phyloP scores from a whole-genome alignment of 2,888 invertebrate genomes.

The Pantelozetes paolii region DNA sequence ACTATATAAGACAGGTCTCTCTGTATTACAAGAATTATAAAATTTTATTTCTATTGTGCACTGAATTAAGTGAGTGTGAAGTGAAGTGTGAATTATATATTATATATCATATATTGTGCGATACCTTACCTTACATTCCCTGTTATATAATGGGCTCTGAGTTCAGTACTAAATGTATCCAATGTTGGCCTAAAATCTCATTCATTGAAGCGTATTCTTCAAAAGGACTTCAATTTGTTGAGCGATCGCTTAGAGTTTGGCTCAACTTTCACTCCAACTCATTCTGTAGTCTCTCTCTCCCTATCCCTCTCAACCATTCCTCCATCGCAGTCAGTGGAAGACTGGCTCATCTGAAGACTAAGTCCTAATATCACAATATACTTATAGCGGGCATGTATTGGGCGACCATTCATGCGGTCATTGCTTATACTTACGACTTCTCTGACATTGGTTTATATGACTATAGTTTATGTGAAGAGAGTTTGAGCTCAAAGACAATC shows the following conservation, averaged over 20 bases:
- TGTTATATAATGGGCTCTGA: constrained; percentile 31
- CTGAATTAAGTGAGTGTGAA: constrained; percentile 36
- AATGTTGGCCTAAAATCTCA: constrained; percentile 27
- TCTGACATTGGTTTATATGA: constrained; percentile 28
- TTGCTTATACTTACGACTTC: constrained; percentile 16
- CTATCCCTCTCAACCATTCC: neutral
- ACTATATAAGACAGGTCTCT: neutral
- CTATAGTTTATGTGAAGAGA: constrained; percentile 9
- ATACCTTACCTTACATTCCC: constrained; percentile 16
- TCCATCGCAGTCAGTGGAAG: neutral
- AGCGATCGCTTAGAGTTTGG: constrained; percentile 9
- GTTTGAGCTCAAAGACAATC: neutral
- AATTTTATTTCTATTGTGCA: constrained; percentile 28
- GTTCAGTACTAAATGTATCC: constrained; percentile 15
- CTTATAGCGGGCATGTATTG: constrained; percentile 31
- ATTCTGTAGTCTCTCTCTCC: constrained; percentile 1
- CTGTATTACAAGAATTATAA: constrained; percentile 17
- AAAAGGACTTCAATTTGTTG: constrained; percentile 23
- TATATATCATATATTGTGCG: constrained; percentile 9
- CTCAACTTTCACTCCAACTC: constrained; percentile 28
- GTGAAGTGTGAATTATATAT: constrained; percentile 36
- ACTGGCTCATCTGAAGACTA: constrained; percentile 25
- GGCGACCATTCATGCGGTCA: constrained; percentile 35
- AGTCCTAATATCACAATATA: constrained; percentile 26
- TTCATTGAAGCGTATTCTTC: constrained; percentile 19